Base-by-base conservation (phyloP, 2,797 vertebrate genomes). In the Typhlichthys subterraneus region DNA sequence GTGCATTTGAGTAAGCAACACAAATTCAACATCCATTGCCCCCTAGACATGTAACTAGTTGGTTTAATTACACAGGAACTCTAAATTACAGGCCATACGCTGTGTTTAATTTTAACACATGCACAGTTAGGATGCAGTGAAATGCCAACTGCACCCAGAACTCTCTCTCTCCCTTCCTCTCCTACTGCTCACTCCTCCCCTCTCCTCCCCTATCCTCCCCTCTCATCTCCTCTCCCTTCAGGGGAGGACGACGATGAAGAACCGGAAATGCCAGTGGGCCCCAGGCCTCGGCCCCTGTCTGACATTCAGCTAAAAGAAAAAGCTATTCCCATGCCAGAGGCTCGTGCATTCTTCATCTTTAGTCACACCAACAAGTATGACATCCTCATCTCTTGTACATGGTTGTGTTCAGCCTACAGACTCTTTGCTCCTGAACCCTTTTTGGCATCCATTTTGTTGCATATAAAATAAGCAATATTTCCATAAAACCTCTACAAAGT, bases 201-300 rank as follows among this genome's bases (percentile, higher is more conserved):
- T 29, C 14, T 14, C 48, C 13, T 10, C 38, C 33, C 17, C 38
- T 48, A 3, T 4, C 17, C 17, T 45, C 9, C 2, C 12, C 15
- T 29, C 29, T 12, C 45, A 29, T 45, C 29, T 9, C 2, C 53
- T 15, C 29, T 12, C 14, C 8, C 29, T 65, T 61, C 52, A 91
- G 91, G 94, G 65, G 97, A 97, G 49, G 98, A 99, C 9, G 96
- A 98, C 0, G 97, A 99, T 0, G 96, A 98, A 19, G 96, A 99
- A 75, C 97, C 98, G 0, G 97, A 99, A 88, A 97, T 99, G 96
- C 98, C 97, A 0, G 96, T 99, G 0, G 98, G 97, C n/a, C 98
- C 98, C 3, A 94, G 98, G 9, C 98, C 98, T 0, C 93, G 97
- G 10, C 98, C 96, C 0, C 96, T 99, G 56, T 97, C 98, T 0